Evolutionary conservation across 1,140 invertebrate species (phyloP).

Genomic region (Chlorops oryzae): DNA sequence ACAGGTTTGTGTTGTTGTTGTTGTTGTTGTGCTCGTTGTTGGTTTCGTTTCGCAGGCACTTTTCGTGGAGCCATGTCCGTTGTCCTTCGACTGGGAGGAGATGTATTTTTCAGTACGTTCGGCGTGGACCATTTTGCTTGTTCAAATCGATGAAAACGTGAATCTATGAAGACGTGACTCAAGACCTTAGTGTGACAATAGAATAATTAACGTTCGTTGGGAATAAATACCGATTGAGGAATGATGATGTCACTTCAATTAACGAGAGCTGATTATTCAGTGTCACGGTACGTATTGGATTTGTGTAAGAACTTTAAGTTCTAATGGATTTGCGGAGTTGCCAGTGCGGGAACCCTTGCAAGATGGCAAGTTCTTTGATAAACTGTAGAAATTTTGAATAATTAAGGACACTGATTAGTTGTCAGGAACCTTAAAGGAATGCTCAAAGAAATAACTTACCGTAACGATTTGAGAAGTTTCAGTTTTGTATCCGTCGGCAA

Average conservation of each 20-base stretch:
- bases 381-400: conserved; percentile 44
- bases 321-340: conserved; percentile 65
- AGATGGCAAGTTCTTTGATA: conserved; percentile 60
- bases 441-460: no score
- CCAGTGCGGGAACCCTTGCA: conserved; percentile 63
- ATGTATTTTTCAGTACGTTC: conserved; percentile 36
- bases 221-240: no score
- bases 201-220: no score
- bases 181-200: no score
- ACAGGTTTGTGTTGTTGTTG: neutral
- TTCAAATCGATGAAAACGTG: neutral
- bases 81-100: conserved; percentile 20
- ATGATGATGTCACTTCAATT: no score
- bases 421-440: no score
- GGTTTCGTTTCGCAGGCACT: conserved; percentile 8
- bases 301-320: conserved; percentile 66
- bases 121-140: conserved; percentile 35
- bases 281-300: conserved; percentile 66
- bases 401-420: no score
- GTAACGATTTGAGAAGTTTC: conserved; percentile 33
- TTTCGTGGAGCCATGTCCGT: conserved; percentile 1
- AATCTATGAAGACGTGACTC: neutral
- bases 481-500: conserved; percentile 28
- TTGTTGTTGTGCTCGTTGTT: neutral
- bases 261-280: no score